phyloP scores from a whole-genome alignment of 2,113 vertebrate species.

The Balaeniceps rex region DNA sequence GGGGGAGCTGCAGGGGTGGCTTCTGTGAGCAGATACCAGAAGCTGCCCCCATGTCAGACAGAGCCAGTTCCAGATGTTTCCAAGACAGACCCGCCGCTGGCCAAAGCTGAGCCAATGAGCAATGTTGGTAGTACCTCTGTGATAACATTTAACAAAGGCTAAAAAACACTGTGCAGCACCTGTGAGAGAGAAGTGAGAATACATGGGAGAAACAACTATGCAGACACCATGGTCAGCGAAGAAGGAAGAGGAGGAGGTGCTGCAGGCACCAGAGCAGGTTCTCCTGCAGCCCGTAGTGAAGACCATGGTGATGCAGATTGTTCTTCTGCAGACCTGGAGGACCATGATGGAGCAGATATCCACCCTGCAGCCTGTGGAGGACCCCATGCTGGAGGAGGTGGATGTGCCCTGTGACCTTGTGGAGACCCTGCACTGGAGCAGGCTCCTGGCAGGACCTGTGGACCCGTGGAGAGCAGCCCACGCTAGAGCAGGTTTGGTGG shows the following conservation, averaged over 20 bases:
- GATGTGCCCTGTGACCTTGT: too few species aligned
- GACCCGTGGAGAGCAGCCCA: background rate
- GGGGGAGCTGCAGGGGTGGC: background rate
- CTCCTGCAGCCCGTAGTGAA: background rate
- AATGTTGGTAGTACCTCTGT: background rate
- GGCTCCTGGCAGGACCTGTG: background rate
- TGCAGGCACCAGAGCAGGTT: background rate
- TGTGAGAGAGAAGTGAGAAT: background rate
- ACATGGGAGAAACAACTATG: background rate
- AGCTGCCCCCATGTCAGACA: background rate
- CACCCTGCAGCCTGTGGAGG: background rate
- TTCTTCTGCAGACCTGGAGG: background rate
- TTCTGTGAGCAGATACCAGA: background rate
- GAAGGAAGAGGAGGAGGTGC: background rate
- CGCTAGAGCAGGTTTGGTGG: fast-evolving
- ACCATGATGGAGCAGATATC: background rate
- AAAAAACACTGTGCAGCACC: background rate
- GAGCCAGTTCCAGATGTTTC: background rate
- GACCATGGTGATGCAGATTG: background rate
- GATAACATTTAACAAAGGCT: background rate
- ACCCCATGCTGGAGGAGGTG: background rate
- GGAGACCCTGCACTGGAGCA: background rate
- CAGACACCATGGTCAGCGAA: background rate
- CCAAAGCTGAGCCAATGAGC: background rate
- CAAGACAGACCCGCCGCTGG: fast-evolving